Conservation (phyloP, 2,113 vertebrate species). For the Misgurnus anguillicaudatus region DNA sequence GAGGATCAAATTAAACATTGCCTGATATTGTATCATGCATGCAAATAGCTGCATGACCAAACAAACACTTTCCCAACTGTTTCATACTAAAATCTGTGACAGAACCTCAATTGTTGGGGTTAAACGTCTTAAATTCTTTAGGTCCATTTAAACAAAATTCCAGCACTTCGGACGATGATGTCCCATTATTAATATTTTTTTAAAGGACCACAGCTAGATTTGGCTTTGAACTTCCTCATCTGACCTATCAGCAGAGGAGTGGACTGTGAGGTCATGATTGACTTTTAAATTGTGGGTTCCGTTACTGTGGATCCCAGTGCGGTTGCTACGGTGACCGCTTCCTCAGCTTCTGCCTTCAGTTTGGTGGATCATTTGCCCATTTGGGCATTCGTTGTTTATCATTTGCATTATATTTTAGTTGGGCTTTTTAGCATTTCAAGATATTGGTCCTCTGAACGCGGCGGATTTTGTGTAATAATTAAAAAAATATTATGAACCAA, state of each 20-base stretch:
- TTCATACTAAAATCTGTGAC: constrained; percentile 1
- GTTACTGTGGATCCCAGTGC: neutral
- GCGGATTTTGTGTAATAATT: neutral
- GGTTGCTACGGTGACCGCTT: constrained; percentile 10
- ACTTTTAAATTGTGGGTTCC: neutral
- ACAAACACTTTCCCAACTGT: neutral
- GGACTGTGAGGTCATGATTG: constrained; percentile 19
- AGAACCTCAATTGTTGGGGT: neutral
- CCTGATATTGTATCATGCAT: constrained; percentile 19
- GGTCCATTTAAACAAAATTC: neutral
- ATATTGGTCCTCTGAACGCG: neutral
- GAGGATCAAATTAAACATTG: neutral
- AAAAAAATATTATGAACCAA: neutral
- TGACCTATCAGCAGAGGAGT: neutral
- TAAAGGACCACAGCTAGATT: neutral
- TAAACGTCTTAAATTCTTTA: neutral
- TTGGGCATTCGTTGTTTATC: neutral
- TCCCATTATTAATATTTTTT: no score
- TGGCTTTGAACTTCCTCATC: neutral
- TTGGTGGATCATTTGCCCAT: constrained; percentile 1
- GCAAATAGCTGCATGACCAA: constrained; percentile 25
- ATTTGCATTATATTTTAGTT: neutral
- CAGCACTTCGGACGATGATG: neutral
- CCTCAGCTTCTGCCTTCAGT: neutral
- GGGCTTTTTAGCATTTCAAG: constrained; percentile 1